phyloP scores from a whole-genome alignment of 2,888 invertebrate genomes.

The Odontothrips loti region DNA sequence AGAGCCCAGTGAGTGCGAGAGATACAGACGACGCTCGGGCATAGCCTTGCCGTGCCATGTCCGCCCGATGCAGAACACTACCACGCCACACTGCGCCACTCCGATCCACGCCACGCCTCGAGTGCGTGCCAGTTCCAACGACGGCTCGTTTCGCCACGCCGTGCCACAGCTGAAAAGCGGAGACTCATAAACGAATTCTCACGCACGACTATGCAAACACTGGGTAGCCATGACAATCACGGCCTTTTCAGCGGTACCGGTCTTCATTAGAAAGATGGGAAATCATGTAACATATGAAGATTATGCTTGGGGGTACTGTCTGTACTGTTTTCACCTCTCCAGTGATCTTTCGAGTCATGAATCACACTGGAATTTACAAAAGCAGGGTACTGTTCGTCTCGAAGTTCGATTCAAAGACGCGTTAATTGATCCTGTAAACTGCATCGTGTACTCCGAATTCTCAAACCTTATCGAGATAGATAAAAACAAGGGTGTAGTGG shows the following conservation, averaged over 20 bases:
- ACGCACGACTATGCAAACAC: conserved; percentile 33
- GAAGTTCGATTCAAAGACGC: conserved; percentile 36
- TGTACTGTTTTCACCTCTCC: conserved; percentile 41
- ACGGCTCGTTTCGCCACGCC: too few relatives aligned
- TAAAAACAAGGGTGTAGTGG: conserved; percentile 37
- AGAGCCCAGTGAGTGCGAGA: too few relatives aligned
- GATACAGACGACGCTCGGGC: too few relatives aligned
- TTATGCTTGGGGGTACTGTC: conserved; percentile 37
- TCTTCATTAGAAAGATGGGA: neutral
- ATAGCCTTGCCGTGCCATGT: too few relatives aligned
- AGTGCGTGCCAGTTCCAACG: too few relatives aligned
- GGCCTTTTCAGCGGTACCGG: conserved; percentile 36
- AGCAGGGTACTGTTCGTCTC: neutral
- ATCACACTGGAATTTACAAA: conserved; percentile 29
- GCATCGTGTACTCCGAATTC: too few relatives aligned
- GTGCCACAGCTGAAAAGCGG: too few relatives aligned
- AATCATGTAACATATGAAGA: neutral
- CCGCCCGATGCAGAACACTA: too few relatives aligned
- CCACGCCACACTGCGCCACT: too few relatives aligned
- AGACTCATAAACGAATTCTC: too few relatives aligned
- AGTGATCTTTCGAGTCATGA: conserved; percentile 39
- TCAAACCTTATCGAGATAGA: conserved; percentile 42
- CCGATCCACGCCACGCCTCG: too few relatives aligned
- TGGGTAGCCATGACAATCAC: conserved; percentile 39
- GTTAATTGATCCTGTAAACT: conserved; percentile 38